Evolutionary conservation across 1,140 invertebrate genomes (phyloP), one percentile per base, ranked within the genome.

Genomic region (Mactra quadrangularis): DNA sequence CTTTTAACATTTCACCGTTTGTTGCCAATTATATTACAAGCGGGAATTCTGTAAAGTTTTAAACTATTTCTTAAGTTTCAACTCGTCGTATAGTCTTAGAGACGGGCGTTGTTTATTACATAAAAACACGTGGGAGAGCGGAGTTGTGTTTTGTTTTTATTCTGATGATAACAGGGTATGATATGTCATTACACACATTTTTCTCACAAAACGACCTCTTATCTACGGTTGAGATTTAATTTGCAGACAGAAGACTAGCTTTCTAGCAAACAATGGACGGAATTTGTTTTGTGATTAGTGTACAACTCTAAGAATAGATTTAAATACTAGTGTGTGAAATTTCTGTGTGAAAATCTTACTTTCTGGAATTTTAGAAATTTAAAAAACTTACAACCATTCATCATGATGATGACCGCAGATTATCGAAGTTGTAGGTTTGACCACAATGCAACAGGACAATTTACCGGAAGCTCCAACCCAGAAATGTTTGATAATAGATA

Each of bases 401-500:
- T 41, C 27, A 91, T 89, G 89, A 91, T 91, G 90, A 91, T 91
- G 90, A 90, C 89, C 88, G 84, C 89, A 19, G 90, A 91, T 75
- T 90, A 89, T 66, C 85, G 90, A 38, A 91, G 90, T 66, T 91
- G 90, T 66, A 78, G 90, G 72, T 91, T 90, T 78, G 90, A 91
- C 72, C 81, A 85, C 47, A 82, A 83, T 59, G 70, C 64, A 19
- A 57, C 53, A 9, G 76, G 75, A 25, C 83, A 66, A 68, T 59
- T 62, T 68, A 29, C 38, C 50, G 66, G 81, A 64, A 59, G 59
- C 59, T 45, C 47, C 7, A 52, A 47, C 15, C 52, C 70, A 19
- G 88, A 90, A 70, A 82, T 87, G 76, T 85, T 87, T 38, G 86
- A 75, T 27, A 68, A 90, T 29, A 64, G 89, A 22, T 88, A 90